Evolutionary conservation across 1,140 invertebrate genomes (phyloP), one percentile per base, ranked within the genome.

Genomic region (Drosophila suzukii): DNA sequence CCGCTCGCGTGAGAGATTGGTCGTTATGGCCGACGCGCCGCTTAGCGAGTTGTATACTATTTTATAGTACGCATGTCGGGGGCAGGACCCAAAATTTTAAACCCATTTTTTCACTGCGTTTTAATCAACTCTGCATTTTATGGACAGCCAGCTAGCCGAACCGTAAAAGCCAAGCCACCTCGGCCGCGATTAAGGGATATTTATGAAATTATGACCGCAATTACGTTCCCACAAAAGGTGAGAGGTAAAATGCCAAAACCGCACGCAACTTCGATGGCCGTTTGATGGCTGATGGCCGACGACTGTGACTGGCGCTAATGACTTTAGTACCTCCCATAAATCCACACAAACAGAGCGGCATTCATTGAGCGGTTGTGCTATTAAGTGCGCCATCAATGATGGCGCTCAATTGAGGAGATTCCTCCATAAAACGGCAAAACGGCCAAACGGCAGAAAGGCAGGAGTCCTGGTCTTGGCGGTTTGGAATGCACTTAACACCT

Each of bases 161-260:
- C 73, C 67, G 70, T 82, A 65, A 86, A 68, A 38, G 38, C 27
- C 34, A 30, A 58, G 43, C 66, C 38, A 82, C 34, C 71, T 67
- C 36, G 43, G 36, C 39, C 39, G 61, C 82, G 82, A 86, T 75
- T 78, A 83, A 83, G 67, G 50, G 47, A 61, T 78, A 81, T 88
- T 88, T 88, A 88, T 88, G 84, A 78, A 88, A 88, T 89, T 89
- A 88, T 88, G 62, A 62, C 84, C 58, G 39, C 84, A 84, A 88
- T 88, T 84, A 80, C 72, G 36, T 13, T 50, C 34, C 66, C 27
- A 10, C 36, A 59, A 27, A 24, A 27, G 62, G n/a, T 41, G 13
- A 41, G 17, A 66, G 54, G 57, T 30, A 15, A 27, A 47, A 49
- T 49, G 46, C 49, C 75, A 55, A 78, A 71, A 50, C 59, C 44